Evolutionary conservation across 2,113 vertebrate species (phyloP).

Genomic region (Herpetotheres cachinnans): DNA sequence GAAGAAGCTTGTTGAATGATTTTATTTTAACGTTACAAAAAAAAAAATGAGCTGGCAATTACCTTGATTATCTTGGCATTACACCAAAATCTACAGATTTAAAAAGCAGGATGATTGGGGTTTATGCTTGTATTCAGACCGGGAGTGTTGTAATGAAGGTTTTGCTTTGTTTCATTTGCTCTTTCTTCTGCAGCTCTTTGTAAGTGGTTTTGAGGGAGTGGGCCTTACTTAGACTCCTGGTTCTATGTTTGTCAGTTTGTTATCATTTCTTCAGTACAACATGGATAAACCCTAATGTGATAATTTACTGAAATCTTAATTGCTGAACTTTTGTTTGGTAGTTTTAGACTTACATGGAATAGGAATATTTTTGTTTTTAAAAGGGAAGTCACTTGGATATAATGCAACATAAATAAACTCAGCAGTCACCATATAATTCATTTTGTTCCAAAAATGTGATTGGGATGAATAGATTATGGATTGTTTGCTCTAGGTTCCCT

Average conservation of each 20-base stretch:
- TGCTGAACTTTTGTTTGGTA: neutral
- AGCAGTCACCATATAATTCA: neutral
- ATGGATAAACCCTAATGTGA: neutral
- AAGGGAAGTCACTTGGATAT: neutral
- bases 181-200: neutral
- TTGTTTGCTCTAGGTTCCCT: neutral
- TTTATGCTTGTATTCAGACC: neutral
- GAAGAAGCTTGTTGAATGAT: neutral
- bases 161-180: neutral
- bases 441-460: neutral
- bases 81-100: constrained; percentile 6
- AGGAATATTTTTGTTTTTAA: neutral
- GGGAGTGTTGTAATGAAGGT: neutral
- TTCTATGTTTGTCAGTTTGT: neutral
- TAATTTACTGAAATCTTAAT: neutral
- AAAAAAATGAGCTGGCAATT: constrained; percentile 33
- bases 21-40: neutral
- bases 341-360: neutral
- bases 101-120: constrained; percentile 17
- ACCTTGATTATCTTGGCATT: constrained; percentile 17
- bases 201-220: neutral
- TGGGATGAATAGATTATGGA: neutral
- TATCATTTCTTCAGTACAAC: neutral
- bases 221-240: neutral
- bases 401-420: neutral